Conservation (phyloP, 1,140 invertebrate species). For the Melitaea cinxia region DNA sequence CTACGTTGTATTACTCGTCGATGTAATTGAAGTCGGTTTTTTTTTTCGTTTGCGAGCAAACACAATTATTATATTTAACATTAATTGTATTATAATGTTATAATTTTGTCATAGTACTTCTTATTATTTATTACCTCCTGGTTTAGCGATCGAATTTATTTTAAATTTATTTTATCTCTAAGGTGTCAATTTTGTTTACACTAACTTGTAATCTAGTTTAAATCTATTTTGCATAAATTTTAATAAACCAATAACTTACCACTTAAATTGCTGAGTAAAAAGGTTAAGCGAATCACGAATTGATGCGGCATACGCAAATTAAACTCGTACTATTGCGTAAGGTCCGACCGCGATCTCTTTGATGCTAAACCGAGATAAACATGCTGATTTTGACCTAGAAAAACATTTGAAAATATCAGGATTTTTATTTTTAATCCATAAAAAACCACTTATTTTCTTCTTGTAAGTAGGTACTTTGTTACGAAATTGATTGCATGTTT, state of each 20-base stretch:
- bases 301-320: conserved; percentile 36
- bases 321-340: conserved; percentile 40
- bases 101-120: no score
- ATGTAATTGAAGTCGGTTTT: no score
- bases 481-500: no score
- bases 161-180: background rate
- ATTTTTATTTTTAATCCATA: background rate
- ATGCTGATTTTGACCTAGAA: conserved; percentile 19
- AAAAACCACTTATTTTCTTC: no score
- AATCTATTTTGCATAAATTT: conserved; percentile 3
- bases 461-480: no score
- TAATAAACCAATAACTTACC: conserved; percentile 11
- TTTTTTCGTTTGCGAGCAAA: no score
- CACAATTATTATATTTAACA: no score
- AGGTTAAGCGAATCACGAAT: conserved; percentile 44
- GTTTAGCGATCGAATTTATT: background rate
- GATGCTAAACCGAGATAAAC: conserved; percentile 17
- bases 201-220: background rate
- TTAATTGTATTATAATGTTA: no score
- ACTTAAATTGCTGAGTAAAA: conserved; percentile 25
- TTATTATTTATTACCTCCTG: no score
- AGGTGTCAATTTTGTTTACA: no score
- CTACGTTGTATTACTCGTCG: no score
- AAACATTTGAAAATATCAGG: conserved; percentile 12
- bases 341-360: conserved; percentile 18